phyloP scores from a whole-genome alignment of 2,888 invertebrate genomes.

The Cephus spinipes region DNA sequence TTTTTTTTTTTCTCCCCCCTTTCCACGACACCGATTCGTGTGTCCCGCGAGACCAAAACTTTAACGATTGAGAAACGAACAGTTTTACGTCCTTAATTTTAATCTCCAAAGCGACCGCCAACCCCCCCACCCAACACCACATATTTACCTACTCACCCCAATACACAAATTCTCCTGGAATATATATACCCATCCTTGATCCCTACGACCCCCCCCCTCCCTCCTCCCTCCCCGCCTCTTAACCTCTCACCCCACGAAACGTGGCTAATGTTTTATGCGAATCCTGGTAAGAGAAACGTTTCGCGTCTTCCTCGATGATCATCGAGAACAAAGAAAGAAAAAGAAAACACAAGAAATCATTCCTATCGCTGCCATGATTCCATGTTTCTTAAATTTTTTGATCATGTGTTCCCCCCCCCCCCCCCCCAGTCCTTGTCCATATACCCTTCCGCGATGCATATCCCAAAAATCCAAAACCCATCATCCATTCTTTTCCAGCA shows the following conservation, averaged over 20 bases:
- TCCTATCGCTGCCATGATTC: background rate
- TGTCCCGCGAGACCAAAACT: constrained; percentile 47
- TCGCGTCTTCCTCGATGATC: constrained; percentile 14
- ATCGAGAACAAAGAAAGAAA: constrained; percentile 22
- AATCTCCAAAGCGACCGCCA: background rate
- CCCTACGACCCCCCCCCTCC: background rate
- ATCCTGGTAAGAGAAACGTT: constrained; percentile 5
- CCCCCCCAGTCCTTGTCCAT: background rate
- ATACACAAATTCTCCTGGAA: background rate
- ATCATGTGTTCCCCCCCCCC: background rate
- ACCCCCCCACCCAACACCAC: no score
- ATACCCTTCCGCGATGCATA: background rate
- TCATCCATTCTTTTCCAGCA: background rate
- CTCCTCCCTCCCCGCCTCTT: background rate
- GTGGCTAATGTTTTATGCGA: constrained; percentile 1
- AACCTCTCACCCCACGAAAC: background rate
- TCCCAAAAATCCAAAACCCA: background rate
- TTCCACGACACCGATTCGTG: background rate
- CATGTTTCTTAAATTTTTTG: background rate
- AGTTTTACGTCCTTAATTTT: constrained; percentile 1
- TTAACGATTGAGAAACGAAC: constrained; percentile 1
- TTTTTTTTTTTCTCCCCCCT: constrained; percentile 30
- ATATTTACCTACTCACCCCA: background rate
- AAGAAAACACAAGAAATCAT: constrained; percentile 7
- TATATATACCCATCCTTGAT: background rate